These are phyloP conservation scores for Peromyscus attwateri DNA, from an alignment of 2,797 vertebrate genomes.

Conservation along the genomic window DNA sequence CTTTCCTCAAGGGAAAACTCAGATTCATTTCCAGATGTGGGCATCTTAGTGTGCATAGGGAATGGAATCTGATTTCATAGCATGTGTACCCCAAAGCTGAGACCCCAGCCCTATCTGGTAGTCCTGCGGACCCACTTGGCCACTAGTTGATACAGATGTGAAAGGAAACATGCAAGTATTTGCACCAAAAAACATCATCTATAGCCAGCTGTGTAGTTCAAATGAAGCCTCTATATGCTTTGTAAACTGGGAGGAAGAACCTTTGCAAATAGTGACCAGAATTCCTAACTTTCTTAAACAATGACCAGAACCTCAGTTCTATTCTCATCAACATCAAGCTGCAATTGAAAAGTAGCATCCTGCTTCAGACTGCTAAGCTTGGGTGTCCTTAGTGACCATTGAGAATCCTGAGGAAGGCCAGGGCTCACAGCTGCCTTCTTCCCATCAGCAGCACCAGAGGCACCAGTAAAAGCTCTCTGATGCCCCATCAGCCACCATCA, in stretches of 20 bases:
- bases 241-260: background rate
- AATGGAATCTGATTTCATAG: background rate
- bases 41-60: background rate
- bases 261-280: background rate
- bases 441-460: background rate
- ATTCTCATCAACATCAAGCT: background rate
- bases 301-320: background rate
- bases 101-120: background rate
- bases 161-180: fast-evolving
- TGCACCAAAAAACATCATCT: background rate
- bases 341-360: background rate
- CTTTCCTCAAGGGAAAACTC: background rate
- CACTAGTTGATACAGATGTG: fast-evolving
- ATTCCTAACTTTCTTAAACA: background rate
- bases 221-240: background rate
- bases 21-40: background rate
- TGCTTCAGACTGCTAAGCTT: background rate
- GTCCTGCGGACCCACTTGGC: background rate
- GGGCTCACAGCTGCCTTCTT: no score
- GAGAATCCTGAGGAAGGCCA: background rate
- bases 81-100: background rate
- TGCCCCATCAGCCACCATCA: fast-evolving
- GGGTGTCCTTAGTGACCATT: background rate
- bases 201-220: background rate
- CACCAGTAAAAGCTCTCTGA: background rate